Evolutionary conservation across 2,113 vertebrate genomes (phyloP).

Genomic region (Sprattus sprattus): DNA sequence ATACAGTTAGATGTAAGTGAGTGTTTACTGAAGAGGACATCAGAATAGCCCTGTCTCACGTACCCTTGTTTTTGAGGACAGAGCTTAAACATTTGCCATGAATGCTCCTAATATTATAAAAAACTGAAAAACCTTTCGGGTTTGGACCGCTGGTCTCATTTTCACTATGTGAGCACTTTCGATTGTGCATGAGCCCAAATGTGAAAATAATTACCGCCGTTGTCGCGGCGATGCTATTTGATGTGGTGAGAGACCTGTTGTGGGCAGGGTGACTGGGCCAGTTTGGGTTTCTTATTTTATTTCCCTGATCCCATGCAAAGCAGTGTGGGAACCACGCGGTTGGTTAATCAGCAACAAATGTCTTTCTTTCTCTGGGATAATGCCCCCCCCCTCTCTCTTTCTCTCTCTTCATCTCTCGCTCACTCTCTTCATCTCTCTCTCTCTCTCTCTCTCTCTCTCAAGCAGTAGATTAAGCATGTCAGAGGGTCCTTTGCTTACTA

Average conservation of each 20-base stretch:
- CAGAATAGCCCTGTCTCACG: neutral
- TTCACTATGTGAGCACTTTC: slow-evolving; percentile 48
- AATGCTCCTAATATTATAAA: neutral
- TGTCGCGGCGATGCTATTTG: slow-evolving; percentile 58
- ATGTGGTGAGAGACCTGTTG: slow-evolving; percentile 77
- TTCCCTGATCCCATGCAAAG: slow-evolving; percentile 78
- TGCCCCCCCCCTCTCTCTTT: neutral
- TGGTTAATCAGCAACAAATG: slow-evolving; percentile 79
- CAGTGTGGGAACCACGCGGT: slow-evolving; percentile 77
- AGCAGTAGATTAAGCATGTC: slow-evolving; percentile 1
- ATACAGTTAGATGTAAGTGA: neutral
- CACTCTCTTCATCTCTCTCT: neutral
- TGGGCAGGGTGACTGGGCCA: slow-evolving; percentile 70
- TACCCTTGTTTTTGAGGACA: neutral
- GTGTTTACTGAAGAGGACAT: neutral
- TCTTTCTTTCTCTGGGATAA: slow-evolving; percentile 53
- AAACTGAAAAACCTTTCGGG: neutral
- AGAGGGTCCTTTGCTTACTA: neutral
- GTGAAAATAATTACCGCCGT: slow-evolving; percentile 62
- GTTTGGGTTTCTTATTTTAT: slow-evolving; percentile 60
- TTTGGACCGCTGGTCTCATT: slow-evolving; percentile 53
- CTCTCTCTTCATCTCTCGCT: neutral
- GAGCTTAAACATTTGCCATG: neutral
- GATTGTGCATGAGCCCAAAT: slow-evolving; percentile 36
- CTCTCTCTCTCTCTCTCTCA: neutral